These are phyloP conservation scores for Bothrops jararaca DNA, from an alignment of 2,113 vertebrate species.

Conservation along the genomic window DNA sequence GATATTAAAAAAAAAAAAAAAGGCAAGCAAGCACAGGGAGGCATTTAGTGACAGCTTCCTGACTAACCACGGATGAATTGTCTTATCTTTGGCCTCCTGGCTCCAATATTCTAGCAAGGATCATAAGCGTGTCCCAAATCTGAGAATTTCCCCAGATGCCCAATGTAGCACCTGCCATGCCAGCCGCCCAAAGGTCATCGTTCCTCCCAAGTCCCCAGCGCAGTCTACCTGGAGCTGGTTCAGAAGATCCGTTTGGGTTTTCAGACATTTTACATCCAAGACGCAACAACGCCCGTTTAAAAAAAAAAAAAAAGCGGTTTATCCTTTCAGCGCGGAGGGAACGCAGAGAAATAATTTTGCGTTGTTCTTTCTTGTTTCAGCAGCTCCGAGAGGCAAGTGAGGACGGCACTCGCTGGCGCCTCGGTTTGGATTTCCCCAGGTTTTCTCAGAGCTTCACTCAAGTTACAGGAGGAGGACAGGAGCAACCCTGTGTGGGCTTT, in stretches of 20 bases:
- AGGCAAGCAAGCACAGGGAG: not conserved
- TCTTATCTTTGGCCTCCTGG: not conserved
- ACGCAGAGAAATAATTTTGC: constrained; percentile 33
- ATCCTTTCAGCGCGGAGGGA: not conserved
- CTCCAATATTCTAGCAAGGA: not conserved
- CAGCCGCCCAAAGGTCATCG: not conserved
- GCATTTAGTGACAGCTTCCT: not conserved
- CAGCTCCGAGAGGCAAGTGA: constrained; percentile 25
- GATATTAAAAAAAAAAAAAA: too few relatives aligned
- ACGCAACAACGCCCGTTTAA: not conserved
- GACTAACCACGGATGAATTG: not conserved
- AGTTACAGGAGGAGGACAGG: constrained; percentile 71
- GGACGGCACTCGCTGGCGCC: constrained; percentile 24
- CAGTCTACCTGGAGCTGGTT: constrained; percentile 71
- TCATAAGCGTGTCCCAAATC: not conserved
- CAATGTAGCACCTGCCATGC: not conserved
- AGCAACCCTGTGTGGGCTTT: constrained; percentile 67
- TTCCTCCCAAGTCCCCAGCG: not conserved
- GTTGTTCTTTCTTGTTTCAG: constrained; percentile 21
- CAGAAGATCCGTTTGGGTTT: constrained; percentile 55
- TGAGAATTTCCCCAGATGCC: not conserved
- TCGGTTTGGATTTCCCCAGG: constrained; percentile 40
- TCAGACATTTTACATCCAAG: constrained; percentile 63
- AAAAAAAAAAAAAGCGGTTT: constrained; percentile 15
- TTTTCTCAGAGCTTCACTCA: constrained; percentile 51